Percentiles rank a stretch among this genome's conserved stretches.
phyloP scores from a whole-genome alignment of 2,797 vertebrate species.

The Clamator glandarius region DNA sequence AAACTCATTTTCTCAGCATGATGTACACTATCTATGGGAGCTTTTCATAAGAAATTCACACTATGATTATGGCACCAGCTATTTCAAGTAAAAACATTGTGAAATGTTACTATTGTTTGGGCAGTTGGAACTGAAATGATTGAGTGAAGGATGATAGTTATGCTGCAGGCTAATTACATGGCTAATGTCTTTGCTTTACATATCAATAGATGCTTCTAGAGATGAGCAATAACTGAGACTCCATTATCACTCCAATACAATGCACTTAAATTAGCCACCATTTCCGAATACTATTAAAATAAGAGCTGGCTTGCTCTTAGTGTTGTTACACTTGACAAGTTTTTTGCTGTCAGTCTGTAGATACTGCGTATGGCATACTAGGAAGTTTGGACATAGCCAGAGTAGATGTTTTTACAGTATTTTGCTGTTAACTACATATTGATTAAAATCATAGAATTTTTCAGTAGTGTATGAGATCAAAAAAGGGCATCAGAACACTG shows the following conservation, averaged over 20 bases:
- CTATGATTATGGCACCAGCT: slow-evolving; percentile 69
- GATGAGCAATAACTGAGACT: slow-evolving; percentile 69
- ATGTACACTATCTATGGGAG: slow-evolving; percentile 72
- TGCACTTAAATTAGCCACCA: slow-evolving; percentile 72
- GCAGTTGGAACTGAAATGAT: slow-evolving; percentile 70
- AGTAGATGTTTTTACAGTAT: slow-evolving; percentile 24
- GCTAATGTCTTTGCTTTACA: slow-evolving; percentile 77
- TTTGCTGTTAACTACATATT: background rate
- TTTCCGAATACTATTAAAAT: slow-evolving; percentile 68
- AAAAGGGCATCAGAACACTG: background rate
- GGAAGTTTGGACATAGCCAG: slow-evolving; percentile 25
- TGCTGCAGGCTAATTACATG: slow-evolving; percentile 73
- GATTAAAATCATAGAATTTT: slow-evolving; percentile 12
- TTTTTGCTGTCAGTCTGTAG: slow-evolving; percentile 45
- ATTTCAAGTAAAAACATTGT: slow-evolving; percentile 77
- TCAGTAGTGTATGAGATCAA: background rate
- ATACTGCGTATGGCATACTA: background rate
- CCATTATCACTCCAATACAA: slow-evolving; percentile 69
- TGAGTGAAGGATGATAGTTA: slow-evolving; percentile 73
- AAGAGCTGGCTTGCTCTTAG: slow-evolving; percentile 54
- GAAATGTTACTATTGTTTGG: slow-evolving; percentile 75
- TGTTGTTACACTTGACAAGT: slow-evolving; percentile 50
- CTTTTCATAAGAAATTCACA: slow-evolving; percentile 76
- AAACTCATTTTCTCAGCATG: slow-evolving; percentile 77
- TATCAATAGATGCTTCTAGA: slow-evolving; percentile 75